phyloP scores from a whole-genome alignment of 2,888 invertebrate genomes.

The Heteromurus nitidus region DNA sequence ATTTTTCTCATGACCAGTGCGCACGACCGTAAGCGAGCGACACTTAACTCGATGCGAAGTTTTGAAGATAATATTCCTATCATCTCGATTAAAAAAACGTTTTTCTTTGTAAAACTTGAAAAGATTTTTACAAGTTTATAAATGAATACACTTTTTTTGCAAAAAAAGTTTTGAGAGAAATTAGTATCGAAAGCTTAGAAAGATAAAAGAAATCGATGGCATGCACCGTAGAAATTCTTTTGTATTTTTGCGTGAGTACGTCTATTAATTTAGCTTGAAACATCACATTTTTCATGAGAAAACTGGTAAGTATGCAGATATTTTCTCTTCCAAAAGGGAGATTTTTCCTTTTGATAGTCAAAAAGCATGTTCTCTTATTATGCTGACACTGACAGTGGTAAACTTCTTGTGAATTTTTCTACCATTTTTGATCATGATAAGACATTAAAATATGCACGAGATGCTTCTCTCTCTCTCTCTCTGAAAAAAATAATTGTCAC shows the following conservation, averaged over 20 bases:
- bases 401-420: neutral
- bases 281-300: conserved; percentile 24
- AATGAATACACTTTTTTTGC: neutral
- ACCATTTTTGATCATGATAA: neutral
- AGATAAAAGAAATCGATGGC: neutral
- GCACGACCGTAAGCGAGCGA: too few relatives aligned
- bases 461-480: too few relatives aligned
- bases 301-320: conserved; percentile 29
- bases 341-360: too few relatives aligned
- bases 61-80: neutral
- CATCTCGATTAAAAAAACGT: neutral
- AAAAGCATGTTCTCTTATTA: too few relatives aligned
- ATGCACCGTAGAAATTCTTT: neutral
- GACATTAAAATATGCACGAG: neutral
- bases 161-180: conserved; percentile 1
- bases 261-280: conserved; percentile 28
- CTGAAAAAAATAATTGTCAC: conserved; percentile 32
- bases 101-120: too few relatives aligned
- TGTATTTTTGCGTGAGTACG: conserved; percentile 17
- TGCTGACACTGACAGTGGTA: neutral
- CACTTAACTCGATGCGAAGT: too few relatives aligned
- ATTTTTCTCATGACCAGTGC: conserved; percentile 3
- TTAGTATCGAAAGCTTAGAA: neutral
- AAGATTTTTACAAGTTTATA: neutral
- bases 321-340: too few relatives aligned